Conservation (phyloP, 2,797 vertebrate genomes). For the Neosilurus hyrtlii region DNA sequence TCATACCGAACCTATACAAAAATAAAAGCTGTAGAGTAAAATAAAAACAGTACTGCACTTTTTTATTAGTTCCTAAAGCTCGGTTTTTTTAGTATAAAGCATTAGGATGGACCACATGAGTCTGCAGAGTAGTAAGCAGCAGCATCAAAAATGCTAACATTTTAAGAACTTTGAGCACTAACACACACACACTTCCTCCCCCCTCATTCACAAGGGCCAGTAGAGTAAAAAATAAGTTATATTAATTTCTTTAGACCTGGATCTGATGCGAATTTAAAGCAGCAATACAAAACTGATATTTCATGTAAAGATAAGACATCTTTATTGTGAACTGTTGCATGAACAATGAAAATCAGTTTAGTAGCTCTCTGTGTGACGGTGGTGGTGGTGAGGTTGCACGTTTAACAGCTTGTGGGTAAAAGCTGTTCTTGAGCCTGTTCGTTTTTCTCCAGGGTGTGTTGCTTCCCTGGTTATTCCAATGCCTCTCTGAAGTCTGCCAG, state of each 20-base stretch:
- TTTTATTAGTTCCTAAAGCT: background rate
- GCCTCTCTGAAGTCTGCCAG: no score
- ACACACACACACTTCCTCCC: background rate
- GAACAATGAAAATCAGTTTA: no score
- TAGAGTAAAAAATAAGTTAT: background rate
- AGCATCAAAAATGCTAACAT: no score
- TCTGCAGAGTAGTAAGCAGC: background rate
- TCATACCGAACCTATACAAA: background rate
- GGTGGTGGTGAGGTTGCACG: no score
- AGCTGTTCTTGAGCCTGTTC: no score
- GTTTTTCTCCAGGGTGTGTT: no score
- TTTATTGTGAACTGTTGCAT: no score
- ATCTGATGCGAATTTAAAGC: background rate
- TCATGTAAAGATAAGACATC: no score
- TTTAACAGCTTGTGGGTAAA: no score
- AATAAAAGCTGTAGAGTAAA: background rate
- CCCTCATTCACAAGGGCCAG: background rate
- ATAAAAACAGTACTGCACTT: background rate
- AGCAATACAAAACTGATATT: background rate
- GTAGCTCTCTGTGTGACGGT: no score
- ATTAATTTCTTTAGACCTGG: background rate
- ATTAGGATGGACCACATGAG: background rate
- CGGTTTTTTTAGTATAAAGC: background rate
- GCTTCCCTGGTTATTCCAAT: no score
- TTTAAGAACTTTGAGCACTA: background rate